These are phyloP conservation scores for Trichonephila clavipes DNA, from an alignment of 1,140 invertebrate species.

Conservation along the genomic window DNA sequence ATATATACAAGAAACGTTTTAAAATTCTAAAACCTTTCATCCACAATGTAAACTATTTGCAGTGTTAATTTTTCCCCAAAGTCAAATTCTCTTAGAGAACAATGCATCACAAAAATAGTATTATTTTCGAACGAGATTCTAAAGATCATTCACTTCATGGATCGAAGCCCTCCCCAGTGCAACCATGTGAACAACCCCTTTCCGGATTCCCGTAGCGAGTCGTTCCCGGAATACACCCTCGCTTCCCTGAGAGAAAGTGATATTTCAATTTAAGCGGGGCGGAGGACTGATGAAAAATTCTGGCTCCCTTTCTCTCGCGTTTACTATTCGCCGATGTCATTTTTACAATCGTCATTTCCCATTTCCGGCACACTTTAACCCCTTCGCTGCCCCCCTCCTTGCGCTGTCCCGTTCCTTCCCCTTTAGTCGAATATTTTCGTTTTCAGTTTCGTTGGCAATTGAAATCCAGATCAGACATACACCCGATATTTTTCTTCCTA, in stretches of 20 bases:
- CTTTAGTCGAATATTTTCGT: too few relatives aligned
- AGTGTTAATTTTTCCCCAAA: too few relatives aligned
- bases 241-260: not conserved
- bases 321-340: not conserved
- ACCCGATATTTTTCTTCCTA: too few relatives aligned
- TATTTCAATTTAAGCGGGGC: conserved; percentile 19
- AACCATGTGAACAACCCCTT: not conserved
- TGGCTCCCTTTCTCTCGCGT: not conserved
- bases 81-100: too few relatives aligned
- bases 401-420: too few relatives aligned
- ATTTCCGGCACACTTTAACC: conserved; percentile 15
- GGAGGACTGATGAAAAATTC: conserved; percentile 13
- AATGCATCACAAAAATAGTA: too few relatives aligned
- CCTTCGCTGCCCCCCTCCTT: not conserved
- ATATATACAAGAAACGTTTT: too few relatives aligned
- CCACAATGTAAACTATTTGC: too few relatives aligned
- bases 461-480: too few relatives aligned
- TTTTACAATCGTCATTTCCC: conserved; percentile 18
- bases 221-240: not conserved
- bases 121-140: too few relatives aligned
- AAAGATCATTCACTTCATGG: not conserved
- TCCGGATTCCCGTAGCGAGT: not conserved
- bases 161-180: not conserved
- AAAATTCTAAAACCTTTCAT: too few relatives aligned
- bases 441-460: too few relatives aligned